Evolutionary conservation across 2,797 vertebrate species (phyloP), one percentile per base, ranked within the genome.

Genomic region (Sebastes umbrosus): DNA sequence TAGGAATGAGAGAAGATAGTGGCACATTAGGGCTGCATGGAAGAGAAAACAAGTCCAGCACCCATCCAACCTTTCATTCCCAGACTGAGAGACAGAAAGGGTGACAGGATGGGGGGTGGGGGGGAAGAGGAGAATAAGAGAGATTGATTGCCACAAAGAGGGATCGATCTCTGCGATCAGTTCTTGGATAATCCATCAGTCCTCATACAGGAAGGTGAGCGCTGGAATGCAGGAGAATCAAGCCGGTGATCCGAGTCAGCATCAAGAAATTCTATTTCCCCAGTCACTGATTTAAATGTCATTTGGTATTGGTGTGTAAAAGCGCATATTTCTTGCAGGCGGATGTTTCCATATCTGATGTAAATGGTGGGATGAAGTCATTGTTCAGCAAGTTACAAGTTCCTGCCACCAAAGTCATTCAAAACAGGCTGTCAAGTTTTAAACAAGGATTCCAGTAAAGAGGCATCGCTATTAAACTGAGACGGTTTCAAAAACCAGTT

Each of bases 81-180:
- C 31, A 69, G 20, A 16, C 16, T 65, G 69, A 12, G 32, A 20
- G 29, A 22, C 3, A 4, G 43, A 34, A 2, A 36, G 29, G 9
- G 60, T 36, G 65, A 58, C 18, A 6, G 31, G 72, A 62, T 43
- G 25, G 55, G 69, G 58, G 59, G 60, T 25, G 25, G 31, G 60
- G 57, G 57, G 3, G 1, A 8, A 20, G 65, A 43, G 14, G 59
- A 29, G 8, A 8, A 50, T 22, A 64, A 25, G 14, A 69, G 43
- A 83, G 36, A 77, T 69, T 58, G 57, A 89, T 81, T 54, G 29
- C 46, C 54, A 73, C 11, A 58, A 54, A 55, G 69, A 50, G 68
- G 11, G 75, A 63, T 87, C 89, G 52, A 89, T 89, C 73, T 84
- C 73, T 79, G 82, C 86, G 88, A 91, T 93, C 81, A 79, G 55